These are phyloP conservation scores for Pristionchus japonicus DNA, from an alignment of 2,888 invertebrate species.

Conservation along the genomic window DNA sequence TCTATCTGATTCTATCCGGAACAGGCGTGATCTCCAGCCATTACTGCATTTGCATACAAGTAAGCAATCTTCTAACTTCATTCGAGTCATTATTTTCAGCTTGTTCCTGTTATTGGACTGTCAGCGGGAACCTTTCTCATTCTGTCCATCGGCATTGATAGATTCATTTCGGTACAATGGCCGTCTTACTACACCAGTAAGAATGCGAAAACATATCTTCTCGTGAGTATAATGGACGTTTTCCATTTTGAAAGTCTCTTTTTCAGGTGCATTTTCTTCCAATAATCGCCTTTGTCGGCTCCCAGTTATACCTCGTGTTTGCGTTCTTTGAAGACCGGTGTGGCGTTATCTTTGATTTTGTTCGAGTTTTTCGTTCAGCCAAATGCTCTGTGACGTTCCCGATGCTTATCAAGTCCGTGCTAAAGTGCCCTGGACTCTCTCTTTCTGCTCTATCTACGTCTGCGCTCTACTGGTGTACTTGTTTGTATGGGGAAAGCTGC, in stretches of 20 bases:
- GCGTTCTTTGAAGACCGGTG: too few species aligned
- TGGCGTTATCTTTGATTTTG: too few species aligned
- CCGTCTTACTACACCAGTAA: neutral
- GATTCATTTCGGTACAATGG: neutral
- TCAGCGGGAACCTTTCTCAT: neutral
- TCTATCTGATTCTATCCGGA: neutral
- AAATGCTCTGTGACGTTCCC: neutral
- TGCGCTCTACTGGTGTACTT: neutral
- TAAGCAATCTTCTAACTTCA: too few species aligned
- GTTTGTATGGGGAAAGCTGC: neutral
- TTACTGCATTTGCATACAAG: neutral
- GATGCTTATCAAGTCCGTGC: neutral
- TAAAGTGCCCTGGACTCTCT: neutral
- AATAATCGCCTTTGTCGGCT: too few species aligned
- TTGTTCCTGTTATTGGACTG: neutral
- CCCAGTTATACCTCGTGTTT: too few species aligned
- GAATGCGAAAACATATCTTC: neutral
- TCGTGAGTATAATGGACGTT: too few species aligned
- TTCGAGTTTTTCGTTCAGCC: neutral
- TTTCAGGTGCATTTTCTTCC: too few species aligned
- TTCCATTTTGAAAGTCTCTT: too few species aligned
- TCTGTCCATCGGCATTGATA: neutral
- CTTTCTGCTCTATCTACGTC: neutral
- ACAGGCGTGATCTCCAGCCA: neutral
- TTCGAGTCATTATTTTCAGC: too few species aligned